Base-by-base conservation (phyloP, 2,888 invertebrate species). In the Timema podura region DNA sequence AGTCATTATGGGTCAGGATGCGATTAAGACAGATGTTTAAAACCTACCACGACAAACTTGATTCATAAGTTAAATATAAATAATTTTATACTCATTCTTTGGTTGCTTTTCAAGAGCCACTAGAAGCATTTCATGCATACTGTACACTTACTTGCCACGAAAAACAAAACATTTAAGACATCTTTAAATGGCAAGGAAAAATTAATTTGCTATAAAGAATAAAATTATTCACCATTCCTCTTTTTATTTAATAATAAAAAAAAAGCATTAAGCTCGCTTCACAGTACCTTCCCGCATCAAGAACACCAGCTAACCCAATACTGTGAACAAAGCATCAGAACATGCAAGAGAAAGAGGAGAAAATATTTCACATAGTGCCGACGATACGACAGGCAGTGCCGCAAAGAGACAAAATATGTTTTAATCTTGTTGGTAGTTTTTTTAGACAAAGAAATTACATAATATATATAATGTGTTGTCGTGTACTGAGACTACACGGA, bases 81-180 rank as follows among this genome's bases (percentile, higher is more conserved):
- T 61, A 45, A 13, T 45, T 30, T 30, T 30, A 61, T 61, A 30
- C 45, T 61, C 67, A 70, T 54, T 71, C 71, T 71, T 71, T 71
- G 71, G 71, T 71, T 71, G 71, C 67, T 64, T 69, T 61, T 44
- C 64, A 65, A 71, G 67, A 68, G 64, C 66, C 71, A 71, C 68
- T 66, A 67, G 65, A 69, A 71, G 71, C 68, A 68, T 44, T 30
- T 61, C 13, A 61, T 61, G 45, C 30, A 61, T 61, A 61, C 61
- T 44, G 44, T 61, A 61, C n/a, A n/a, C n/a, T n/a, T n/a, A n/a
- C n/a, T n/a, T n/a, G n/a, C n/a, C n/a, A n/a, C n/a, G n/a, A n/a
- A n/a, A n/a, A n/a, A n/a, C 45, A 13, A 44, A 44, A 44, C 30
- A 59, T 61, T 44, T 6, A 61, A 61, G 61, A 30, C 30, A 54